These are phyloP conservation scores for Notiomystis cincta DNA, from an alignment of 2,113 vertebrate species.

Conservation along the genomic window DNA sequence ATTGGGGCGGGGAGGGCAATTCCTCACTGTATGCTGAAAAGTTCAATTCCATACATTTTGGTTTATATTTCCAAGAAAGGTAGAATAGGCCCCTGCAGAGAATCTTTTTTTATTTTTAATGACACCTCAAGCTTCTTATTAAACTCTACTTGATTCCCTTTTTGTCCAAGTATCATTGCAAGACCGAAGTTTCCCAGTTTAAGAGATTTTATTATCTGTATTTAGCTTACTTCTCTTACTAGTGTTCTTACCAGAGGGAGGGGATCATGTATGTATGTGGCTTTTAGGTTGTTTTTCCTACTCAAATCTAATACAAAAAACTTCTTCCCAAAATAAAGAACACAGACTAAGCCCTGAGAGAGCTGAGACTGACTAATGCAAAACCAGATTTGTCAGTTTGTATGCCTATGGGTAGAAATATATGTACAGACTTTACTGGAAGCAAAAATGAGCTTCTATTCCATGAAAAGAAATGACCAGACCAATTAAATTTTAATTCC, in stretches of 20 bases:
- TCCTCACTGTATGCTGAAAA: neutral
- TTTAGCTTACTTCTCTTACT: neutral
- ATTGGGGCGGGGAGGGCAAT: neutral
- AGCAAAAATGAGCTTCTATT: neutral
- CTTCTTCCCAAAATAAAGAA: neutral
- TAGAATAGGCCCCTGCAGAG: neutral
- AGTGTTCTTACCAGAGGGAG: neutral
- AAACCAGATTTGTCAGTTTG: neutral
- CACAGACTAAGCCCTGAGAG: neutral
- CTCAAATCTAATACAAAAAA: neutral
- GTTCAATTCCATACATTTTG: neutral
- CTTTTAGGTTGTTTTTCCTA: neutral
- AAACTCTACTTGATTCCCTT: neutral
- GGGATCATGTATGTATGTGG: rapidly evolving
- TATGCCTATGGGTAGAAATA: neutral
- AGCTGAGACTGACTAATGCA: neutral
- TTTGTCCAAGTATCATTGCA: neutral
- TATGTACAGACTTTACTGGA: neutral
- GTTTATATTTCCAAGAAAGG: neutral
- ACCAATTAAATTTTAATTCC: neutral
- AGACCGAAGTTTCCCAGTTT: neutral
- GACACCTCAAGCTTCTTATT: neutral
- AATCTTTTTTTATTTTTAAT: neutral
- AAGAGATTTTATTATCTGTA: neutral
- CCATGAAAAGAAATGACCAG: neutral